Percentiles rank a stretch among this genome's conserved stretches.
These are phyloP conservation scores for Eulacestoma nigropectus DNA, from an alignment of 2,113 vertebrate species.

Conservation along the genomic window DNA sequence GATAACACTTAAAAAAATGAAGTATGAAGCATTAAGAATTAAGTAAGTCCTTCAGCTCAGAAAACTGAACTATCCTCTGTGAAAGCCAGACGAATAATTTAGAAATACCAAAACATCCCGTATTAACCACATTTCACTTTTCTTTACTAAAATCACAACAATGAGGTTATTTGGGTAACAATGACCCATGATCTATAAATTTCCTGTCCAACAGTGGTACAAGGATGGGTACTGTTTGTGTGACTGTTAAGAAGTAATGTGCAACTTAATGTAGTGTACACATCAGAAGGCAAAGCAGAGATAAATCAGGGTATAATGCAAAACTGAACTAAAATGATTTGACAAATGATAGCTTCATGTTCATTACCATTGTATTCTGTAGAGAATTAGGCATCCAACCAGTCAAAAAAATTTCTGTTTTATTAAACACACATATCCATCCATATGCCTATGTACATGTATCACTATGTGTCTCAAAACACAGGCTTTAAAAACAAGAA, in stretches of 20 bases:
- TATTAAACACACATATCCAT: not conserved
- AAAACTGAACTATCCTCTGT: not conserved
- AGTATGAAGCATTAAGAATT: not conserved
- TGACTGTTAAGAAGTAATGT: not conserved
- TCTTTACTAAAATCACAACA: not conserved
- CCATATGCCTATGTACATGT: no score
- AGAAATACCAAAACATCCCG: not conserved
- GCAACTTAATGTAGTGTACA: not conserved
- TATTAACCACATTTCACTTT: not conserved
- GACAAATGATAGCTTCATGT: not conserved
- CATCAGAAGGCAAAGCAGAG: not conserved
- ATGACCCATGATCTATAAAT: not conserved
- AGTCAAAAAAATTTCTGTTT: not conserved
- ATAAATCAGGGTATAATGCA: not conserved
- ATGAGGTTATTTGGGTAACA: not conserved
- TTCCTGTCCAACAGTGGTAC: not conserved
- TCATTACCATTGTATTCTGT: not conserved
- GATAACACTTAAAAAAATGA: not conserved
- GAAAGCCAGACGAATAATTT: not conserved
- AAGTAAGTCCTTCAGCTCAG: not conserved
- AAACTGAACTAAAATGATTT: not conserved
- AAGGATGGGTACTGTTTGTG: not conserved
- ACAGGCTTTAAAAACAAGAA: not conserved
- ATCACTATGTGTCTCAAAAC: not conserved
- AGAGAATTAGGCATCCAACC: not conserved